Evolutionary conservation across 2,888 invertebrate species (phyloP).

Genomic region (Margaritifera margaritifera): DNA sequence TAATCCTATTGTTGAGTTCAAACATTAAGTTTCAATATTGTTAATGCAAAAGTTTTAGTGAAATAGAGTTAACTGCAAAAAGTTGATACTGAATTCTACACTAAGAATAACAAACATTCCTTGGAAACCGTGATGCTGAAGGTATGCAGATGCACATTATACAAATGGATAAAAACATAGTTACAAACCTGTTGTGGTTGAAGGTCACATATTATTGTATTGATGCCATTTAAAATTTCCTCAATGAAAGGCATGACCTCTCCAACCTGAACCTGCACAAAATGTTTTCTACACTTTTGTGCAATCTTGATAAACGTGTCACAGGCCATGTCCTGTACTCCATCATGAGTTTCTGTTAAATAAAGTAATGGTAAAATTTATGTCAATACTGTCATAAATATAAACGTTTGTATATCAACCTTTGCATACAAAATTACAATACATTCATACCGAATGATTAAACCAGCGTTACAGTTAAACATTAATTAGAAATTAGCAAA

Average conservation of each 20-base stretch:
- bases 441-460: no score
- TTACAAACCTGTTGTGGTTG: constrained; percentile 91
- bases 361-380: constrained; percentile 7
- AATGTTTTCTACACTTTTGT: constrained; percentile 97
- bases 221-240: constrained; percentile 96
- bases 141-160: no score
- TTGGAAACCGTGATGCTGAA: no score
- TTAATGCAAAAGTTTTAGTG: no score
- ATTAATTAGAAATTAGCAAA: no score
- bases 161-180: not conserved
- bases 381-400: not conserved
- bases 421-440: no score
- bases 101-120: no score
- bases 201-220: constrained; percentile 98
- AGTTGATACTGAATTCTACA: no score
- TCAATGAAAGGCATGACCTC: constrained; percentile 98
- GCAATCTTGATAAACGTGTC: constrained; percentile 99
- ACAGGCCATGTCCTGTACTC: constrained; percentile 99
- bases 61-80: no score
- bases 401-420: not conserved
- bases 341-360: constrained; percentile 93
- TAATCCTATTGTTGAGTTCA: no score
- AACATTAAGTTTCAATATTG: no score
- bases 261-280: constrained; percentile 94
- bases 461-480: no score